Evolutionary conservation across 2,113 vertebrate genomes (phyloP), one percentile per base, ranked within the genome.

Genomic region (Zapornia atra): DNA sequence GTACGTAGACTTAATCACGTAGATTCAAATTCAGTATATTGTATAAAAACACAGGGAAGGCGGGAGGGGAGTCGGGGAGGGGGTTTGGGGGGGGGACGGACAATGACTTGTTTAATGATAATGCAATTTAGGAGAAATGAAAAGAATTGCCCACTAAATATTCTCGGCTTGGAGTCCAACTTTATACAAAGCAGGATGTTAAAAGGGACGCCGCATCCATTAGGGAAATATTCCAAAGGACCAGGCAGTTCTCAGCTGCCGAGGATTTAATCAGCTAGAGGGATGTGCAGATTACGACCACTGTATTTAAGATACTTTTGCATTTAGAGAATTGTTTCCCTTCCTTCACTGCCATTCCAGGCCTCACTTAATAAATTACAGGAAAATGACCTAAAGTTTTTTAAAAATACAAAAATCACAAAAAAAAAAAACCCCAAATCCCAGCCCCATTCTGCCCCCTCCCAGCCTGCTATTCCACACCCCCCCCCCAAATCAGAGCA

Each of bases 321-420:
- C 92, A 82, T 95, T 84, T 85, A 78, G 86, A 96, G 95, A 96
- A 97, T 90, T n/a, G 50, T 54, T 95, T 86, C 83, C 85, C 91
- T 79, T 97, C 89, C 88, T 97, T 97, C 94, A 88, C 96, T 96
- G 64, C 96, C 94, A 44, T 96, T 97, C 98, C 97, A 95, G 97
- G 94, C 98, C 97, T 98, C 97, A 93, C 98, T 99, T 99, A 98
- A 99, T 99, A 99, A 99, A 98, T 98, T 98, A 98, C 97, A 97
- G 96, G 90, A 98, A 98, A 99, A 99, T 98, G 96, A 99, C 98
- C 98, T 98, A 98, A 98, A 99, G 98, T 98, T 98, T 98, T 73
- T 80, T 77, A 95, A 46, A 70, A 90, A 65, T 53, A 29, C 36
- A 64, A 34, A 22, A 26, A 60, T 10, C 31, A 21, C 26, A 33